Evolutionary conservation across 2,797 vertebrate genomes (phyloP), one percentile per base, ranked within the genome.

Genomic region (Ammospiza maritima): DNA sequence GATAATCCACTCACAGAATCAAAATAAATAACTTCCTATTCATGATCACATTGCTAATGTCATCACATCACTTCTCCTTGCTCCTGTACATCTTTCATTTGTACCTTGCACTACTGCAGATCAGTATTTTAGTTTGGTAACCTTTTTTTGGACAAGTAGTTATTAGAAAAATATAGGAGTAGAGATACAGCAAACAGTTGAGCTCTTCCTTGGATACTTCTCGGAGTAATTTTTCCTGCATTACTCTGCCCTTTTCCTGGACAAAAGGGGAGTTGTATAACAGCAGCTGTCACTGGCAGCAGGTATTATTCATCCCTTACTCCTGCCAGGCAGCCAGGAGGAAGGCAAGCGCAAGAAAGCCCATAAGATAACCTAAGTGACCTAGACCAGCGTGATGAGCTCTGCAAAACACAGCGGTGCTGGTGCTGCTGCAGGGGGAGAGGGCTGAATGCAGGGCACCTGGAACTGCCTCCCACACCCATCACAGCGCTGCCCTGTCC

Each of bases 261-360:
- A 88, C 66, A 93, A 84, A 90, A 93, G 36, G 71, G 42, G 30
- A 95, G 53, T 34, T 54, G 32, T 57, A 17, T 42, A 86, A 93
- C 67, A 93, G 81, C 74, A 96, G 67, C 93, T 94, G 92, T 92
- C 92, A 57, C 60, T 85, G 72, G 71, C 80, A 93, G 80, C 22
- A 10, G 84, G 61, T 89, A 85, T 82, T 89, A 74, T 87, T 95
- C 42, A 89, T 74, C 34, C 47, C 14, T 64, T 66, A 22, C 48
- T 71, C 71, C 53, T 93, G 81, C 65, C 84, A 92, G 64, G 6
- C 32, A 90, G 45, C 25, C 67, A 89, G 74, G 57, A 90, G 47
- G 75, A 90, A 93, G 57, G 53, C 72, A 73, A 53, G 75, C 29
- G 66, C 79, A 87, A 80, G 48, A 64, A 60, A 82, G 21, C 34